phyloP scores from a whole-genome alignment of 2,888 invertebrate genomes.

The Caenorhabditis japonica region DNA sequence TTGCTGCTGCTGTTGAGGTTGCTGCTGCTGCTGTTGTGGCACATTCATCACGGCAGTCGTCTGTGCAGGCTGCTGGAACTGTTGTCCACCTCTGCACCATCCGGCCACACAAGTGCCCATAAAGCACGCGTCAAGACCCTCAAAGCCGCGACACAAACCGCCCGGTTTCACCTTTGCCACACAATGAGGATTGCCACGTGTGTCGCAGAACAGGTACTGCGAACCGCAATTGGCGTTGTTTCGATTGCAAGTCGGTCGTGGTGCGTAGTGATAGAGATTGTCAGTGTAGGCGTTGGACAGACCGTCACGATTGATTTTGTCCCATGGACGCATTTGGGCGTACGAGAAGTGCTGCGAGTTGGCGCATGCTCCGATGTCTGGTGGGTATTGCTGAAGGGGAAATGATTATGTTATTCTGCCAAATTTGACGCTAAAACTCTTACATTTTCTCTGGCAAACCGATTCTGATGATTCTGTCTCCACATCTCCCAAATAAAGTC shows the following conservation, averaged over 20 bases:
- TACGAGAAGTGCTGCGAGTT: constrained; percentile 76
- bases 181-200: constrained; percentile 69
- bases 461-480: constrained; percentile 71
- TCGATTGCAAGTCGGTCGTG: constrained; percentile 71
- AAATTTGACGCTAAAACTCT: constrained; percentile 16
- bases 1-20: constrained; percentile 29
- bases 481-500: constrained; percentile 75
- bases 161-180: constrained; percentile 71
- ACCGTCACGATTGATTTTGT: constrained; percentile 75
- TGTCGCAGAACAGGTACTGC: constrained; percentile 68
- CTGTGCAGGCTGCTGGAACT: constrained; percentile 46
- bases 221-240: constrained; percentile 69
- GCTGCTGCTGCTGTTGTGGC: constrained; percentile 34
- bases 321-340: constrained; percentile 75
- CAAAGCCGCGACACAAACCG: constrained; percentile 73
- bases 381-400: constrained; percentile 69
- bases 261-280: constrained; percentile 71
- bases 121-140: constrained; percentile 71
- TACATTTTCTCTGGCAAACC: constrained; percentile 70
- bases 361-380: constrained; percentile 72
- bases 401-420: constrained; percentile 6
- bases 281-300: constrained; percentile 77
- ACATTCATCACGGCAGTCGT: constrained; percentile 54
- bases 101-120: constrained; percentile 70
- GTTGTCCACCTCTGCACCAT: constrained; percentile 70